Evolutionary conservation across 2,113 vertebrate species (phyloP).

Genomic region (Cololabis saira): DNA sequence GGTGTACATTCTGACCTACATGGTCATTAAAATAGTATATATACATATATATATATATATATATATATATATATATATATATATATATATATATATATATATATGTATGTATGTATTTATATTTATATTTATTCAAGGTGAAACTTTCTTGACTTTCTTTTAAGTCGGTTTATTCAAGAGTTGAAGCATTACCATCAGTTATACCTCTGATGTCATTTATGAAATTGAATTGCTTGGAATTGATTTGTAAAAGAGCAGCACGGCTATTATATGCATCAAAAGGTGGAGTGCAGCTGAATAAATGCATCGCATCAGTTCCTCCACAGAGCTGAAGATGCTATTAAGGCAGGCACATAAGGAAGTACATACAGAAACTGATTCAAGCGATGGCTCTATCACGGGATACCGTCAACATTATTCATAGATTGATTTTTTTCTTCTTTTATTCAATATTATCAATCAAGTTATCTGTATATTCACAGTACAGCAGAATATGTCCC

Average conservation of each 20-base stretch:
- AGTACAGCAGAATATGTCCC: conserved; percentile 41
- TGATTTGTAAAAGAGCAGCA: conserved; percentile 32
- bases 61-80: too few species aligned
- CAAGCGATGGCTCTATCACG: conserved; percentile 37
- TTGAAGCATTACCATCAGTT: neutral
- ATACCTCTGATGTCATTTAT: neutral
- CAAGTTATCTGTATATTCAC: conserved; percentile 56
- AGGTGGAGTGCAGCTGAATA: conserved; percentile 16
- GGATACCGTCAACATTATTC: conserved; percentile 54
- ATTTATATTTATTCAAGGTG: too few species aligned
- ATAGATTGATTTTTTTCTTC: conserved; percentile 54
- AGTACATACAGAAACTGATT: conserved; percentile 57
- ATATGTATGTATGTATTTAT: too few species aligned
- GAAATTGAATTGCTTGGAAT: conserved; percentile 35
- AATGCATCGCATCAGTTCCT: conserved; percentile 21
- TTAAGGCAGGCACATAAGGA: conserved; percentile 23
- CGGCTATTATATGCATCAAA: conserved; percentile 7
- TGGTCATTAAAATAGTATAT: too few species aligned
- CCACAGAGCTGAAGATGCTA: conserved; percentile 9
- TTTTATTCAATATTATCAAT: conserved; percentile 66
- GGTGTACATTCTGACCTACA: too few species aligned
- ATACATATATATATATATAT: too few species aligned
- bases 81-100: too few species aligned
- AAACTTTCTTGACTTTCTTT: neutral
- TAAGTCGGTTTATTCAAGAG: neutral